Evolutionary conservation across 2,888 invertebrate genomes (phyloP), one percentile per base, ranked within the genome.

Genomic region (Leucoma salicis): DNA sequence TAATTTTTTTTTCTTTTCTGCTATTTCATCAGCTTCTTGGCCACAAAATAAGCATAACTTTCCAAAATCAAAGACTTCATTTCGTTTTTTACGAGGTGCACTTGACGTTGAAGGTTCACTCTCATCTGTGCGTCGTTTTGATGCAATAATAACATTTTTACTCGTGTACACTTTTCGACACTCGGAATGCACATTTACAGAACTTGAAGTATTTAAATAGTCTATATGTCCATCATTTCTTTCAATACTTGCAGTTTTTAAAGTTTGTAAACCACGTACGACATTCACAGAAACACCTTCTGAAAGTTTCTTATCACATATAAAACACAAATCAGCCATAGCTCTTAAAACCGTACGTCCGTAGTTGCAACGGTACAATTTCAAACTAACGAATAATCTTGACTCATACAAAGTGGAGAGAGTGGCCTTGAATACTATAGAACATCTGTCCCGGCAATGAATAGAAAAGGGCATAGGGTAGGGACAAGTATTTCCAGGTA

Each of bases 1-100:
- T 46, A 28, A 16, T 50, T 33, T 57, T 57, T 61, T 64, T 63
- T 63, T 73, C 48, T 43, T 67, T 48, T 74, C 69, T 63, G 49
- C 47, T 48, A 55, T 53, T 59, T 70, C 69, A 68, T 70, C 53
- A 63, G 62, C 63, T 53, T 53, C 53, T 52, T 75, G 36, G 53
- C 70, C 67, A 64, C 75, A 74, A 74, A 75, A 74, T 63, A 71
- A 66, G 46, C 67, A 70, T 43, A 53, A 42, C 14, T 57, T 66
- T 55, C 49, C 42, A 57, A 70, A 67, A 67, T 67, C 64, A 27
- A 27, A 27, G 27, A 27, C 27, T 27, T 27, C 27, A 27, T 56
- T 52, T 55, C 50, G 28, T 59, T 53, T 55, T 57, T 56, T 60
- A 58, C 57, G 52, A 53, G 57, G 57, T 52, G 50, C 52, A 52